A percentile compares a stretch with the other conserved stretches of the same genome.
Evolutionary conservation across 2,113 vertebrate species (phyloP).

Genomic region (Miniopterus natalensis): DNA sequence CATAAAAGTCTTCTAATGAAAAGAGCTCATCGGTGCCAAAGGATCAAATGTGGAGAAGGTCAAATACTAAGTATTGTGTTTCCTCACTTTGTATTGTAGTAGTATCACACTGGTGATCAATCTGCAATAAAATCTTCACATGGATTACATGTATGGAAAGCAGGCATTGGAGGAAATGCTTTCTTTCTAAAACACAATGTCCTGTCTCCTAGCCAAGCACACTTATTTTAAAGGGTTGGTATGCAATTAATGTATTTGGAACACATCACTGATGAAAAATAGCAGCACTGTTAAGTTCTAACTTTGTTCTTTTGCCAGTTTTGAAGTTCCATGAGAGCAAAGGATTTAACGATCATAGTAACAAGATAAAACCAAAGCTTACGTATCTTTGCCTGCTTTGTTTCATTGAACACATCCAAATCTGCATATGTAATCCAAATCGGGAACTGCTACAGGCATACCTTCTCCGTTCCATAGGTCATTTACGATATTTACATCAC

Average conservation of each 20-base stretch:
- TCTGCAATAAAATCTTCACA: slow-evolving; percentile 33
- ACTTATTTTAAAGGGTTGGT: slow-evolving; percentile 76
- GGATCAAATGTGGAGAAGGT: background rate
- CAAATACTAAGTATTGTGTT: background rate
- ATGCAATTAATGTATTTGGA: slow-evolving; percentile 78
- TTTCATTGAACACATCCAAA: slow-evolving; percentile 48
- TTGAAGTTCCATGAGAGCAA: slow-evolving; percentile 64
- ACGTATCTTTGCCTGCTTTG: slow-evolving; percentile 51
- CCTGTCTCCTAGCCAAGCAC: slow-evolving; percentile 67
- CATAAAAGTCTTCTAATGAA: background rate
- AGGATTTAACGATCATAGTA: slow-evolving; percentile 72
- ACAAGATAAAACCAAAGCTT: slow-evolving; percentile 70
- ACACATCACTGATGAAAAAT: slow-evolving; percentile 80
- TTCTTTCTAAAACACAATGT: slow-evolving; percentile 66
- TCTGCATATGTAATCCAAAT: slow-evolving; percentile 24
- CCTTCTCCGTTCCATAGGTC: background rate
- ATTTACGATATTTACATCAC: background rate
- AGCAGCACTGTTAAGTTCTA: slow-evolving; percentile 76
- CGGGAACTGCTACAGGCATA: background rate
- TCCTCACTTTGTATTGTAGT: background rate
- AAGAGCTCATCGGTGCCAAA: background rate
- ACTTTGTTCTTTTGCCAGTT: slow-evolving; percentile 82
- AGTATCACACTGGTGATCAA: background rate
- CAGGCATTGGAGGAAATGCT: slow-evolving; percentile 55
- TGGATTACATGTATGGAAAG: slow-evolving; percentile 48